Evolutionary conservation across 2,888 invertebrate genomes (phyloP).

Genomic region (Stenchaetothrips biformis): DNA sequence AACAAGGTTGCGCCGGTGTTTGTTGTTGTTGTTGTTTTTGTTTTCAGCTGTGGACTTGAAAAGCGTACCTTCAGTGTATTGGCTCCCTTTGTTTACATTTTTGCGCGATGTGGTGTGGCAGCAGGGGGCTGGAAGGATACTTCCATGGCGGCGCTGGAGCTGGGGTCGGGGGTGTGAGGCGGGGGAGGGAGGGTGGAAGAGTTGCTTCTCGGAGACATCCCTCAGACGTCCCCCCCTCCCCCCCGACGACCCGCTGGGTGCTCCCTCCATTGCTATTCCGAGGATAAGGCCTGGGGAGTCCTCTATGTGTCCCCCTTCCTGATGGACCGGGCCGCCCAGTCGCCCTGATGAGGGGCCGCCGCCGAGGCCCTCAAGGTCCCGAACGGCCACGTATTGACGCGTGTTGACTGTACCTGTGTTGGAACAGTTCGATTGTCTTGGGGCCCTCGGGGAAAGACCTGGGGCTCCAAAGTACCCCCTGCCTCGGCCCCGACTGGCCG

Average conservation of each 20-base stretch:
- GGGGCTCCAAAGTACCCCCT: too few relatives aligned
- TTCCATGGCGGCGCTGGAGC: too few relatives aligned
- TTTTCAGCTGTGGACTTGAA: background rate
- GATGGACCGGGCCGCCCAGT: background rate
- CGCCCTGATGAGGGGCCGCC: background rate
- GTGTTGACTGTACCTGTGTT: too few relatives aligned
- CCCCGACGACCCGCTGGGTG: background rate
- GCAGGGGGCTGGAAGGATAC: too few relatives aligned
- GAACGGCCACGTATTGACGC: background rate
- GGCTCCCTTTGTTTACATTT: background rate
- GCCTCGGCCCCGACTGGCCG: too few relatives aligned
- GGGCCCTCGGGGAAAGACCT: too few relatives aligned
- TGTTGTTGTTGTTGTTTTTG: background rate
- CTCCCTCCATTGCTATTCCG: slow-evolving; percentile 5
- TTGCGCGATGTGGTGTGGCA: too few relatives aligned
- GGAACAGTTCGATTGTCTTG: too few relatives aligned
- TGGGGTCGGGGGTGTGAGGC: too few relatives aligned
- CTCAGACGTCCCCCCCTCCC: background rate
- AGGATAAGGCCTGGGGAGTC: slow-evolving; percentile 11
- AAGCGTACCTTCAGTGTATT: background rate
- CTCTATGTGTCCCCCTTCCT: background rate
- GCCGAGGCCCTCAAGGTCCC: background rate
- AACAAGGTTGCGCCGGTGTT: background rate
- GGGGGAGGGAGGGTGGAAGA: background rate
- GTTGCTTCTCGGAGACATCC: background rate